Percentiles rank a stretch among this genome's conserved stretches.
phyloP scores from a whole-genome alignment of 2,888 invertebrate genomes.

The Acanthoscelides obtectus region DNA sequence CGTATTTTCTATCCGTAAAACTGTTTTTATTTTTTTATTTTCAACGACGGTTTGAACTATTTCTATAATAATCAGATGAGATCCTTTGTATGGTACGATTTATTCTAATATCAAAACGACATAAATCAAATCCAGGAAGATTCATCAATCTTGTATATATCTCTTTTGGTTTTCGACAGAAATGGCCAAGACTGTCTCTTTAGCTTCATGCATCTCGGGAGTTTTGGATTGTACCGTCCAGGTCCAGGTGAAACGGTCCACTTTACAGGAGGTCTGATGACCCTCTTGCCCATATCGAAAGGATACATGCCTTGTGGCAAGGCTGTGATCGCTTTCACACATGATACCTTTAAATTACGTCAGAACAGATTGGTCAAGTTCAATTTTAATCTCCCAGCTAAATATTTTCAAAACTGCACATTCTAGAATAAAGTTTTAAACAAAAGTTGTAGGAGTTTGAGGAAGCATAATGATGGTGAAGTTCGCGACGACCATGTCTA shows the following conservation, averaged over 20 bases:
- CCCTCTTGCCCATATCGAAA: slow-evolving; percentile 34
- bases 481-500: too few relatives aligned
- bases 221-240: slow-evolving; percentile 38
- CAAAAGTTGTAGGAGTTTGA: too few relatives aligned
- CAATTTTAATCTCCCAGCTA: too few relatives aligned
- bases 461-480: too few relatives aligned
- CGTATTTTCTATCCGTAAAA: too few relatives aligned
- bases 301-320: slow-evolving; percentile 19
- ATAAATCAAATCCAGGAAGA: slow-evolving; percentile 15
- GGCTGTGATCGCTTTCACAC: neutral
- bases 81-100: too few relatives aligned
- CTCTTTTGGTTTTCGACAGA: slow-evolving; percentile 31
- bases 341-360: neutral
- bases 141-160: slow-evolving; percentile 24
- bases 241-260: slow-evolving; percentile 42
- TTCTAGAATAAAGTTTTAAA: too few relatives aligned
- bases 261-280: slow-evolving; percentile 32
- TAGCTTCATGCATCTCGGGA: slow-evolving; percentile 25
- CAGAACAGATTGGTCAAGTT: too few relatives aligned
- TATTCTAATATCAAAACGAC: neutral
- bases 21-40: too few relatives aligned
- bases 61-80: too few relatives aligned
- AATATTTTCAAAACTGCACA: too few relatives aligned
- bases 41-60: too few relatives aligned
- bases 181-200: slow-evolving; percentile 37